phyloP scores from a whole-genome alignment of 2,113 vertebrate genomes.

The Vimba vimba region DNA sequence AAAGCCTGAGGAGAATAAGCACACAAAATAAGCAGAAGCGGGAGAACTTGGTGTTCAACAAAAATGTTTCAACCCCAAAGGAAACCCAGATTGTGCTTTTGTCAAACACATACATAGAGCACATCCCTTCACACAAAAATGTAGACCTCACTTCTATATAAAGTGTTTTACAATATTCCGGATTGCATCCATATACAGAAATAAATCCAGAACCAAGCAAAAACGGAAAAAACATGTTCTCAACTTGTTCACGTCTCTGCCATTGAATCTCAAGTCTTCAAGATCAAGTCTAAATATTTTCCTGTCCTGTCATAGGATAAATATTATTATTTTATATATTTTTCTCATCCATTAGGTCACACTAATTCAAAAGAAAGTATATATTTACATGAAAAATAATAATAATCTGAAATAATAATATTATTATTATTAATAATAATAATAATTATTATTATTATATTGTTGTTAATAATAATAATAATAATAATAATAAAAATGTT shows the following conservation, averaged over 20 bases:
- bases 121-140: conserved; percentile 13
- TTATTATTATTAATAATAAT: too few species aligned
- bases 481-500: not conserved
- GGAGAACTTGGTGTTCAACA: not conserved
- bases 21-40: not conserved
- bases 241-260: too few species aligned
- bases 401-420: too few species aligned
- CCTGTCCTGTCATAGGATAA: not conserved
- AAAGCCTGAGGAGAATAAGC: not conserved
- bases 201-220: conserved; percentile 8
- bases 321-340: too few species aligned
- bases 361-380: too few species aligned
- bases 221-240: not conserved
- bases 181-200: not conserved
- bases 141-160: not conserved
- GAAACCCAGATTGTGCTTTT: not conserved
- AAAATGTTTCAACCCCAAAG: not conserved
- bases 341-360: too few species aligned
- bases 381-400: too few species aligned
- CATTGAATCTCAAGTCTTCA: not conserved
- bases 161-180: conserved; percentile 9
- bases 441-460: not conserved
- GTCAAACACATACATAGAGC: not conserved
- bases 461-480: not conserved
- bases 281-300: not conserved